These are phyloP conservation scores for Thymallus thymallus DNA, from an alignment of 2,113 vertebrate species.

Conservation along the genomic window DNA sequence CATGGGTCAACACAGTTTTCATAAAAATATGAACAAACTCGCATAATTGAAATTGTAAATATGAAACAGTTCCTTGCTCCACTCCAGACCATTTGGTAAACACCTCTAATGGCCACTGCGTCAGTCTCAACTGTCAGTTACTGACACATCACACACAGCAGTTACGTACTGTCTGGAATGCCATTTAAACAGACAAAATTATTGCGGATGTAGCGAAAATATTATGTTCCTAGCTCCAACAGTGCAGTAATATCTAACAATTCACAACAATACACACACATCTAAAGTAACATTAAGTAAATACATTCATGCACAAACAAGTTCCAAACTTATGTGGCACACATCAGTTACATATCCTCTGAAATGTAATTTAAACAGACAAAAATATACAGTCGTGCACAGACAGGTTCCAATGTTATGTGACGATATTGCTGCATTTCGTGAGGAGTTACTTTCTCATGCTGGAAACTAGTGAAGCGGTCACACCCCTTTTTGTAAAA, in stretches of 20 bases:
- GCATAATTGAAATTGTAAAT: background rate
- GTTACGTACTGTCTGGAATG: conserved; percentile 33
- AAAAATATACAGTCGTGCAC: conserved; percentile 20
- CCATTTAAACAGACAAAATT: conserved; percentile 18
- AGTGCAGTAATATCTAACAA: too few species aligned
- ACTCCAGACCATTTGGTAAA: conserved; percentile 5
- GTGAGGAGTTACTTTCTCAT: conserved; percentile 68
- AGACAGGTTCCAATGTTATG: conserved; percentile 45
- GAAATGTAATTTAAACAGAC: conserved; percentile 31
- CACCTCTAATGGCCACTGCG: background rate
- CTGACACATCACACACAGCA: background rate
- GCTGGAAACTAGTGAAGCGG: conserved; percentile 54
- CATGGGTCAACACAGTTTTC: conserved; percentile 65
- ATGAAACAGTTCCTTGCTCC: conserved; percentile 12
- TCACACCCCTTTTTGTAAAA: conserved; percentile 70
- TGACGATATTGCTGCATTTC: conserved; percentile 64
- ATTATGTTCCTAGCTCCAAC: too few species aligned
- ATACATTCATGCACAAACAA: background rate
- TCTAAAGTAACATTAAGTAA: background rate
- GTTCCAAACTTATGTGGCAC: conserved; percentile 44
- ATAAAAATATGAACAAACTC: conserved; percentile 15
- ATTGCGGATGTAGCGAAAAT: too few species aligned
- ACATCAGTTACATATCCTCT: conserved; percentile 9
- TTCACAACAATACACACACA: too few species aligned
- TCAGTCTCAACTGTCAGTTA: background rate